Conservation (phyloP, 2,797 vertebrate species). For the Sebastes alutus region DNA sequence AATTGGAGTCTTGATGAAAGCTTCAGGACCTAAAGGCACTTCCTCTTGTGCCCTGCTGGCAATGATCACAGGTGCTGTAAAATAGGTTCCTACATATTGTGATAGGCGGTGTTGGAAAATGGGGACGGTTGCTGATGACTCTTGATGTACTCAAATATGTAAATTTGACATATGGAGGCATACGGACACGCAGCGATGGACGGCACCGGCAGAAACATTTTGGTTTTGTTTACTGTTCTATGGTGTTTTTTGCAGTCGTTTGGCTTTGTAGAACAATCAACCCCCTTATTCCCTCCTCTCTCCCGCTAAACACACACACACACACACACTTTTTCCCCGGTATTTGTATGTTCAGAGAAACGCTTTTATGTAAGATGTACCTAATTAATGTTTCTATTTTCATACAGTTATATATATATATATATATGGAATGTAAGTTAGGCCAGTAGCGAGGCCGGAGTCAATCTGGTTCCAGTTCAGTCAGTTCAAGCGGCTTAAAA, state of each 20-base stretch:
- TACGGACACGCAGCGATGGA: conserved; percentile 8
- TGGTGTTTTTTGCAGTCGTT: conserved; percentile 68
- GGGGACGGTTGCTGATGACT: conserved; percentile 28
- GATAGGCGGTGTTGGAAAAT: conserved; percentile 42
- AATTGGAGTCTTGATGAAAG: conserved; percentile 17
- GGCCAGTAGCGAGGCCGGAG: conserved; percentile 65
- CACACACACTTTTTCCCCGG: conserved; percentile 10
- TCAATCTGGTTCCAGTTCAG: conserved; percentile 63
- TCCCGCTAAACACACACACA: background rate
- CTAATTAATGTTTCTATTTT: conserved; percentile 80
- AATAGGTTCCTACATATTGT: conserved; percentile 36
- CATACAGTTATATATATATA: conserved; percentile 57
- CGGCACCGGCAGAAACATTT: background rate
- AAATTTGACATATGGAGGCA: conserved; percentile 38
- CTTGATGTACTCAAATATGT: conserved; percentile 51
- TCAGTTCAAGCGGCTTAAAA: conserved; percentile 52
- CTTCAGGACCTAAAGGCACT: conserved; percentile 1
- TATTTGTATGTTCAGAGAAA: conserved; percentile 73
- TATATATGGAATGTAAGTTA: conserved; percentile 75
- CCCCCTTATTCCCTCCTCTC: background rate
- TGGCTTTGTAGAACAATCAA: conserved; percentile 68
- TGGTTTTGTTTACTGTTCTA: conserved; percentile 56
- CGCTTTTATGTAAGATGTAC: conserved; percentile 74
- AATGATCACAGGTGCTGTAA: conserved; percentile 53
- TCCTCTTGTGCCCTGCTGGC: background rate